Conservation (phyloP, 2,888 invertebrate genomes). For the Autographa pulchrina region DNA sequence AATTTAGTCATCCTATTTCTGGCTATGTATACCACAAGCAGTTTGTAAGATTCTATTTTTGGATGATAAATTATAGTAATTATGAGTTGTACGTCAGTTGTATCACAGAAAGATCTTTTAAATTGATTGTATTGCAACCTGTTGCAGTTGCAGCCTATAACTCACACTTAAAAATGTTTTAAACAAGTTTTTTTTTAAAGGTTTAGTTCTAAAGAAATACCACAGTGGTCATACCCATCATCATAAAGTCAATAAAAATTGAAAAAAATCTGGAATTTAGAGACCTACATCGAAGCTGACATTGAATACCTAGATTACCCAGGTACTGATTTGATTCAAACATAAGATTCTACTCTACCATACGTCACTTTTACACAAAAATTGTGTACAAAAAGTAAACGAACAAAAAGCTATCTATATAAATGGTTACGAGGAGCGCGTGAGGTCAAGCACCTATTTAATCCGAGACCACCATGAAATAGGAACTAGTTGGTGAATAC, state of each 20-base stretch:
- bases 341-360: background rate
- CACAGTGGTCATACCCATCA: no score
- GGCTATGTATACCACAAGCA: slow-evolving; percentile 20
- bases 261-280: no score
- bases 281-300: no score
- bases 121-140: no score
- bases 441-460: slow-evolving; percentile 60
- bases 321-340: background rate
- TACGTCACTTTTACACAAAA: background rate
- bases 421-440: slow-evolving; percentile 31
- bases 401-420: slow-evolving; percentile 15
- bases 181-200: no score
- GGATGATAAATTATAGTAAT: background rate
- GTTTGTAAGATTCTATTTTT: slow-evolving; percentile 28
- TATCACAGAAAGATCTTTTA: background rate
- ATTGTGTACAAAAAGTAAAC: background rate
- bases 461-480: slow-evolving; percentile 61
- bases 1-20: slow-evolving; percentile 24
- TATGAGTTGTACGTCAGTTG: background rate
- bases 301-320: no score
- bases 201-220: no score
- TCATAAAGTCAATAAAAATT: no score
- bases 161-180: no score
- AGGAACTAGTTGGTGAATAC: slow-evolving; percentile 51
- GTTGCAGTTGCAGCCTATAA: no score